Evolutionary conservation across 2,888 invertebrate genomes (phyloP).

Genomic region (Nowickia ferox): DNA sequence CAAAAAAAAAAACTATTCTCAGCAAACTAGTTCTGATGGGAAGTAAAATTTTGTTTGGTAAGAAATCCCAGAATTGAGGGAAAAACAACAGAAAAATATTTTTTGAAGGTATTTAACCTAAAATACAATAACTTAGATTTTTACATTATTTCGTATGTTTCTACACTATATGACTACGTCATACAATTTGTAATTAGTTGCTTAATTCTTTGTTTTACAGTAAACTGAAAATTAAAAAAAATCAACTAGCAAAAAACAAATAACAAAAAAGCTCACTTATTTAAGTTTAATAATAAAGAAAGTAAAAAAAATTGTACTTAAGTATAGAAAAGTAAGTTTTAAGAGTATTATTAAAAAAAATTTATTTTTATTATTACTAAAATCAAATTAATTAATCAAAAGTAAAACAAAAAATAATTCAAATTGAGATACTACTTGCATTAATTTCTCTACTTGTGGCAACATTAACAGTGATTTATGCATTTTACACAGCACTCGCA

Average conservation of each 20-base stretch:
- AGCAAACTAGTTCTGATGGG: slow-evolving; percentile 10
- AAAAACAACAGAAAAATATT: background rate
- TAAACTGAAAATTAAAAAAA: background rate
- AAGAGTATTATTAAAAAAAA: background rate
- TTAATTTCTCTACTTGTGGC: background rate
- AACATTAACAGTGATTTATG: too few species aligned
- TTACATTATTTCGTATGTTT: background rate
- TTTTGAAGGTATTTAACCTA: background rate
- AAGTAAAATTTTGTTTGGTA: too few species aligned
- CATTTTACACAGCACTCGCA: too few species aligned
- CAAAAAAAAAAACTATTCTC: background rate
- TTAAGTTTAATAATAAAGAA: slow-evolving; percentile 7
- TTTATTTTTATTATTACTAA: too few species aligned
- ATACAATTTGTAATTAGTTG: slow-evolving; percentile 19
- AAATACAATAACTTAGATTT: background rate
- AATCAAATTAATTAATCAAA: too few species aligned
- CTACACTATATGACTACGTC: background rate
- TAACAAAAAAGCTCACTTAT: slow-evolving; percentile 9
- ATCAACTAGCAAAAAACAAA: background rate
- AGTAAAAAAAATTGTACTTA: background rate
- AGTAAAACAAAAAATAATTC: too few species aligned
- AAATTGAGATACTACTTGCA: background rate
- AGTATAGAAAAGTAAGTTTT: background rate
- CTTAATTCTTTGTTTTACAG: slow-evolving; percentile 17
- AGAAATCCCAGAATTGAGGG: too few species aligned